Evolutionary conservation across 2,113 vertebrate genomes (phyloP), one percentile per base, ranked within the genome.

Genomic region (Cricetomys ansorgei): DNA sequence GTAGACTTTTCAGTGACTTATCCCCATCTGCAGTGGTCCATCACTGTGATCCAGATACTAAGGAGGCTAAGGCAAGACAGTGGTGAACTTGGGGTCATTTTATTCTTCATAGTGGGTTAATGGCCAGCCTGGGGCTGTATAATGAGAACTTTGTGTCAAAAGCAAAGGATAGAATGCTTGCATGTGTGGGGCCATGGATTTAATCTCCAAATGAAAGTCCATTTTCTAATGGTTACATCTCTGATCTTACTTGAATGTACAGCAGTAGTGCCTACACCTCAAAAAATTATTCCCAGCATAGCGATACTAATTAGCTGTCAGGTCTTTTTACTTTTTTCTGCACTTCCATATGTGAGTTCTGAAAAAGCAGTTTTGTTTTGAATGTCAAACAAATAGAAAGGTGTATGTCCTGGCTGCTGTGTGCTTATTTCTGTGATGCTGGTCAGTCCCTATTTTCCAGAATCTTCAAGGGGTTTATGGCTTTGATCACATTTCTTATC

Each of bases 401-500:
- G 31, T 76, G 15, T 40, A 9, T 86, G 17, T 7, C 92, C 53
- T 64, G 57, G n/a, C 80, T 83, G 25, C 80, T 62, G 55, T 62
- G 57, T 55, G 1, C 48, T 81, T 57, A 81, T n/a, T 37, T 77
- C 75, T 50, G 45, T 84, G 57, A 21, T 50, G 34, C 62, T 45
- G 40, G 43, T n/a, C 62, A 77, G 8, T 70, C 40, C 65, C 50
- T 89, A 10, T 50, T 53, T 80, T 89, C 81, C 17, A 65, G 40
- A 31, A 93, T 92, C 65, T 50, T 31, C 45, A 80, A 88, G 73
- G 70, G 15, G 84, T 95, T 73, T 95, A 72, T 90, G 53, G 53
- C 69, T 76, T 2, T 67, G 57, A 95, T 91, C 15, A 1, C 10
- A 80, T 84, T 95, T 73, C 75, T 89, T 93, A 17, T 93, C 83